These are phyloP conservation scores for Ips nitidus DNA, from an alignment of 1,140 invertebrate genomes.

Conservation along the genomic window DNA sequence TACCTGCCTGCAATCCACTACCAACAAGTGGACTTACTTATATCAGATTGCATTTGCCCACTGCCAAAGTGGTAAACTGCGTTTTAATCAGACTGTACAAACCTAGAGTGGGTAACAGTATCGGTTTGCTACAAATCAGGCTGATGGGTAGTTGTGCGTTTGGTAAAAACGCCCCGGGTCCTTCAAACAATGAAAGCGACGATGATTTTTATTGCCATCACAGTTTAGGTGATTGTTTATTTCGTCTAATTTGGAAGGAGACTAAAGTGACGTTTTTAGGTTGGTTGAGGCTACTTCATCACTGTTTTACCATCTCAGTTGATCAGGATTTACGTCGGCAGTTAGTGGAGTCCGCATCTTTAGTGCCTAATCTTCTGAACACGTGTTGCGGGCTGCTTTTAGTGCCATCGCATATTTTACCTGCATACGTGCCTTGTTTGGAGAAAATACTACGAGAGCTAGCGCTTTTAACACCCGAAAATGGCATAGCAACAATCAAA, in stretches of 20 bases:
- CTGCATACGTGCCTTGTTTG: slow-evolving; percentile 63
- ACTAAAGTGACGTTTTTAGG: background rate
- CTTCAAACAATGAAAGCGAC: slow-evolving; percentile 44
- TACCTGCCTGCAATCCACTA: slow-evolving; percentile 71
- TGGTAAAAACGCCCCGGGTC: slow-evolving; percentile 53
- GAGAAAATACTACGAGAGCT: slow-evolving; percentile 65
- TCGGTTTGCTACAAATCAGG: slow-evolving; percentile 85
- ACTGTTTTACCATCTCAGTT: slow-evolving; percentile 63
- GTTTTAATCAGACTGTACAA: slow-evolving; percentile 72
- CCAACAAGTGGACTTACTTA: slow-evolving; percentile 82
- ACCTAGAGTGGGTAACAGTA: slow-evolving; percentile 82
- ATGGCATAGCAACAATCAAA: slow-evolving; percentile 61
- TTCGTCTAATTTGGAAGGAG: background rate
- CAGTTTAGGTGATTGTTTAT: slow-evolving; percentile 36
- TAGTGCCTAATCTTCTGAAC: slow-evolving; percentile 67
- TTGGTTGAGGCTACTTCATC: slow-evolving; percentile 58
- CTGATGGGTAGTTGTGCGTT: slow-evolving; percentile 80
- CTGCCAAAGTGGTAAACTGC: slow-evolving; percentile 76
- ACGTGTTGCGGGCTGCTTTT: slow-evolving; percentile 74
- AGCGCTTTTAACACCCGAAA: slow-evolving; percentile 61
- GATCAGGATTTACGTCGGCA: slow-evolving; percentile 50
- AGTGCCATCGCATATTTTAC: slow-evolving; percentile 64
- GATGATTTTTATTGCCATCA: slow-evolving; percentile 49
- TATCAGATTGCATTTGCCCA: slow-evolving; percentile 78
- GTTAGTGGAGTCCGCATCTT: slow-evolving; percentile 61